phyloP scores from a whole-genome alignment of 2,797 vertebrate species.

The Dipus sagitta region DNA sequence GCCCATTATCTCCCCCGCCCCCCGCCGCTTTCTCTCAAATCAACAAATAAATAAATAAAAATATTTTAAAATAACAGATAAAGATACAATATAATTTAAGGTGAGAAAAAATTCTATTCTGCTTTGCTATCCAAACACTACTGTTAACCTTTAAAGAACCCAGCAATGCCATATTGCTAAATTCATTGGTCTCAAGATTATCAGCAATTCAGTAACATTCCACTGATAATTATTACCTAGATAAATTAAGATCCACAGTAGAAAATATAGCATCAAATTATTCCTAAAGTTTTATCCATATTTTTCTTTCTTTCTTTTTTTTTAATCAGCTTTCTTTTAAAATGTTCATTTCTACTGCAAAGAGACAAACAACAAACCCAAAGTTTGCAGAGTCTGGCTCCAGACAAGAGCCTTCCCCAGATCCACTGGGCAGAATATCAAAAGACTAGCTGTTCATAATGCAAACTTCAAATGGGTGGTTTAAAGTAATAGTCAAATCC shows the following conservation, averaged over 20 bases:
- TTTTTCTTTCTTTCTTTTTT: constrained; percentile 72
- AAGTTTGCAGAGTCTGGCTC: constrained; percentile 87
- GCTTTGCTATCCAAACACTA: constrained; percentile 72
- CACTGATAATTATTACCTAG: constrained; percentile 91
- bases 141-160: constrained; percentile 87
- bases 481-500: constrained; percentile 84
- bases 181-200: constrained; percentile 90
- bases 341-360: constrained; percentile 86
- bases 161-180: constrained; percentile 86
- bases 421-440: constrained; percentile 87
- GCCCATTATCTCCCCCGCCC: no score
- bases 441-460: constrained; percentile 83
- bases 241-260: constrained; percentile 90
- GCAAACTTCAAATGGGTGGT: constrained; percentile 84
- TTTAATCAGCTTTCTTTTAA: constrained; percentile 82
- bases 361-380: constrained; percentile 84
- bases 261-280: constrained; percentile 90
- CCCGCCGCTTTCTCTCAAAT: no score
- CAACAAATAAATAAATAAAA: no score
- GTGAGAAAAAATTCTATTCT: constrained; percentile 74
- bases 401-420: constrained; percentile 80
- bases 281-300: constrained; percentile 87
- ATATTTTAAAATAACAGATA: neutral
- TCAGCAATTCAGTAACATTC: constrained; percentile 90
- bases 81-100: constrained; percentile 71